Evolutionary conservation across 2,113 vertebrate genomes (phyloP).

Genomic region (Albula goreensis): DNA sequence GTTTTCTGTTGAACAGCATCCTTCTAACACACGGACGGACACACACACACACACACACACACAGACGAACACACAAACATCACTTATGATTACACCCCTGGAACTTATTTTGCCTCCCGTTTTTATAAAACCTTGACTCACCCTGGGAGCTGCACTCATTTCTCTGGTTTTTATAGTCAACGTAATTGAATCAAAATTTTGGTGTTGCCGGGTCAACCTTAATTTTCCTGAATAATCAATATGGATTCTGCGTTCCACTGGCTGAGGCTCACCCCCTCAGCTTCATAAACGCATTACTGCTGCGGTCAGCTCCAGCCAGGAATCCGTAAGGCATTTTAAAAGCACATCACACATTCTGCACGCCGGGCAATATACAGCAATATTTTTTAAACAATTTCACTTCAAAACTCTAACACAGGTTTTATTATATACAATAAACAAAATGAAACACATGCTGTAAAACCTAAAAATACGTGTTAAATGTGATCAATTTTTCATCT

Average conservation of each 20-base stretch:
- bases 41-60: background rate
- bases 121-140: background rate
- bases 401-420: no score
- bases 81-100: no score
- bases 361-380: no score
- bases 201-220: conserved; percentile 6
- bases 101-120: background rate
- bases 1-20: background rate
- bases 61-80: no score
- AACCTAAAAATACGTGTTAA: background rate
- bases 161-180: background rate
- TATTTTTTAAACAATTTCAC: no score
- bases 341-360: no score
- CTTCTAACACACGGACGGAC: no score
- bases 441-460: background rate
- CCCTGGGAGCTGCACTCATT: background rate
- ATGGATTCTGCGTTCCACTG: conserved; percentile 17
- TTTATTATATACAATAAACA: background rate
- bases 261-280: background rate
- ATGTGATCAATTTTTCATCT: background rate
- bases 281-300: background rate
- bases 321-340: background rate
- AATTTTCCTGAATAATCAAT: conserved; percentile 23
- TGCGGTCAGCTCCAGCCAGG: background rate
- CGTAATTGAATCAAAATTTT: background rate